These are phyloP conservation scores for Cyanoderma ruficeps DNA, from an alignment of 2,113 vertebrate species.

Conservation along the genomic window DNA sequence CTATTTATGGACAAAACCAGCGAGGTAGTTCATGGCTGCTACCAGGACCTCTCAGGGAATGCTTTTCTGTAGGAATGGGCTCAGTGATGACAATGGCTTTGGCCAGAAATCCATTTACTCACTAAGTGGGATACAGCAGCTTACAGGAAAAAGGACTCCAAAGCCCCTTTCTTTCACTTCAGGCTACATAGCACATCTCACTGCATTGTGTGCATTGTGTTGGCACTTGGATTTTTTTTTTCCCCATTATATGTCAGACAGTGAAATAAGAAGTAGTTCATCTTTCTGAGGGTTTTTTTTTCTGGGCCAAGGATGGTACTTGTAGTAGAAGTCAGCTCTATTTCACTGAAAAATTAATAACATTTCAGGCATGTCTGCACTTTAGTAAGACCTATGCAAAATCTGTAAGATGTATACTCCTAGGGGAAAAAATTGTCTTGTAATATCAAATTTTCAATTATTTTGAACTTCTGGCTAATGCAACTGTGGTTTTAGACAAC, in stretches of 20 bases:
- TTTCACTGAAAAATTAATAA: background rate
- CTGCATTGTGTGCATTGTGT: background rate
- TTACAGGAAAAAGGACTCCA: background rate
- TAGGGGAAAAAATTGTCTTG: background rate
- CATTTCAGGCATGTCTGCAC: background rate
- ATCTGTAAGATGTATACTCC: background rate
- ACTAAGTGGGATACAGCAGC: background rate
- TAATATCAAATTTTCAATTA: background rate
- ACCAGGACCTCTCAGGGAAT: background rate
- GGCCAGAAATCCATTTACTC: background rate
- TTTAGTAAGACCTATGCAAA: background rate
- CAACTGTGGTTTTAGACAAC: background rate
- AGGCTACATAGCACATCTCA: background rate
- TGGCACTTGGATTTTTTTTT: background rate
- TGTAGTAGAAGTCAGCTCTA: background rate
- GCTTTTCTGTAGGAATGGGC: background rate
- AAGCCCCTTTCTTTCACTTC: background rate
- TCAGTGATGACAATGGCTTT: background rate
- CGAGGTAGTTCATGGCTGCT: background rate
- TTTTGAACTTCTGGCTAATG: background rate
- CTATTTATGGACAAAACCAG: background rate
- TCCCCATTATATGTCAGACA: background rate
- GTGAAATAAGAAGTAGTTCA: background rate
- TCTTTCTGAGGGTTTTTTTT: background rate
- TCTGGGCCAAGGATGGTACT: background rate